These are phyloP conservation scores for Homalodisca vitripennis DNA, from an alignment of 1,140 invertebrate genomes.

Conservation along the genomic window DNA sequence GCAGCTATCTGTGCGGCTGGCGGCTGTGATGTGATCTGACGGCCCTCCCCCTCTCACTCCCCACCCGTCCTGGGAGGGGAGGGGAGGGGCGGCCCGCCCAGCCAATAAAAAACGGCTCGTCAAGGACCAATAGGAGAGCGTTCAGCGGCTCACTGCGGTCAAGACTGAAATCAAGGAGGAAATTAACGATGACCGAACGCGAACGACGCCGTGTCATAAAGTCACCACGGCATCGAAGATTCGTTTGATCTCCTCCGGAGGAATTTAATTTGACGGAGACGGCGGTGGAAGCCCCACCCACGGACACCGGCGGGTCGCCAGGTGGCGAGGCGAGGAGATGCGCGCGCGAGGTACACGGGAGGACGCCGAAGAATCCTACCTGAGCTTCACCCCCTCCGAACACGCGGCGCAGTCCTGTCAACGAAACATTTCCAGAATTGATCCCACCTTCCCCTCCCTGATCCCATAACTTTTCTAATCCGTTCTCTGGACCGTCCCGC, in stretches of 20 bases:
- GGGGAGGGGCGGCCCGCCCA: slow-evolving; percentile 7
- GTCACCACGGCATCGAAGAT: neutral
- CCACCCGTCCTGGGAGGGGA: neutral
- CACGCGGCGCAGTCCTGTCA: slow-evolving; percentile 13
- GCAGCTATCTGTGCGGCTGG: too few relatives aligned
- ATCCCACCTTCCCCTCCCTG: slow-evolving; percentile 17
- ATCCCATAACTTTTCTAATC: slow-evolving; percentile 35
- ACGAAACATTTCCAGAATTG: slow-evolving; percentile 24
- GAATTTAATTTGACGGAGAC: slow-evolving; percentile 1
- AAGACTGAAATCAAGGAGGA: slow-evolving; percentile 22
- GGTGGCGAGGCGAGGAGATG: too few relatives aligned
- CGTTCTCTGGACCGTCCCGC: slow-evolving; percentile 28
- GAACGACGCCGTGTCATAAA: slow-evolving; percentile 3
- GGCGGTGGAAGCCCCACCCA: neutral
- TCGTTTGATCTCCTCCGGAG: neutral
- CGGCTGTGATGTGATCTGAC: too few relatives aligned
- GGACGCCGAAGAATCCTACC: neutral
- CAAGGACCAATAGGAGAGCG: slow-evolving; percentile 9
- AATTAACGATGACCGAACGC: slow-evolving; percentile 7
- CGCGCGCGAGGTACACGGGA: too few relatives aligned
- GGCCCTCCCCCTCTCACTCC: too few relatives aligned
- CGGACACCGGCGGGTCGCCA: too few relatives aligned
- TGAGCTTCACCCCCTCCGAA: neutral
- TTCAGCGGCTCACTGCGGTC: neutral
- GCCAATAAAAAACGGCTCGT: slow-evolving; percentile 22